A percentile compares a stretch with the other conserved stretches of the same genome.
Conservation (phyloP, 2,888 invertebrate species). For the Oscheius sp. region DNA sequence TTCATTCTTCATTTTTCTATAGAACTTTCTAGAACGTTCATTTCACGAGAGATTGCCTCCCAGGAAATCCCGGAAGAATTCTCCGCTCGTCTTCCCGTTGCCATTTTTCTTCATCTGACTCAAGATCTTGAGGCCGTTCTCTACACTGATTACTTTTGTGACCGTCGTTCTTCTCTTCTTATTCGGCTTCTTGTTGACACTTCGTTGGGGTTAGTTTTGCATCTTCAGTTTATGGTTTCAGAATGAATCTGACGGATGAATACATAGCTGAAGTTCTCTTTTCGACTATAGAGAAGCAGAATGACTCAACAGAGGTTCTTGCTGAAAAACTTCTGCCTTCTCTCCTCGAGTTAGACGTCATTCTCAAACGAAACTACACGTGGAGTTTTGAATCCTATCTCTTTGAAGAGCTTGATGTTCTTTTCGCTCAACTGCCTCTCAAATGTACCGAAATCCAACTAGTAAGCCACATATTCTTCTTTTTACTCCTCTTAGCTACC, state of each 20-base stretch:
- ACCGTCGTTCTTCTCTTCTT: conserved; percentile 39
- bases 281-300: background rate
- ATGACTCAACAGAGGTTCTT: background rate
- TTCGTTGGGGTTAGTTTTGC: background rate
- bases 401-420: conserved; percentile 10
- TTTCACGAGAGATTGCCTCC: conserved; percentile 28
- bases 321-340: conserved; percentile 10
- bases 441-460: background rate
- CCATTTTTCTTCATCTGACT: conserved; percentile 38
- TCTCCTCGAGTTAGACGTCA: conserved; percentile 19
- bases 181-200: conserved; percentile 38
- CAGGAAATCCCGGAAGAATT: conserved; percentile 40
- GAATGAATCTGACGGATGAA: conserved; percentile 13
- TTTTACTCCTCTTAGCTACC: conserved; percentile 8
- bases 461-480: background rate
- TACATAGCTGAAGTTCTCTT: conserved; percentile 11
- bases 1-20: background rate
- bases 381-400: conserved; percentile 3
- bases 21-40: background rate
- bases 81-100: conserved; percentile 45
- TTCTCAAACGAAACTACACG: conserved; percentile 10
- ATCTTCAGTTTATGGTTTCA: background rate
- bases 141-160: conserved; percentile 47
- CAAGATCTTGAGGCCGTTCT: conserved; percentile 42
- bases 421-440: conserved; percentile 22